A percentile compares a stretch with the other conserved stretches of the same genome.
These are phyloP conservation scores for Sarcophaga carnaria DNA, from an alignment of 2,888 invertebrate genomes.

Conservation along the genomic window DNA sequence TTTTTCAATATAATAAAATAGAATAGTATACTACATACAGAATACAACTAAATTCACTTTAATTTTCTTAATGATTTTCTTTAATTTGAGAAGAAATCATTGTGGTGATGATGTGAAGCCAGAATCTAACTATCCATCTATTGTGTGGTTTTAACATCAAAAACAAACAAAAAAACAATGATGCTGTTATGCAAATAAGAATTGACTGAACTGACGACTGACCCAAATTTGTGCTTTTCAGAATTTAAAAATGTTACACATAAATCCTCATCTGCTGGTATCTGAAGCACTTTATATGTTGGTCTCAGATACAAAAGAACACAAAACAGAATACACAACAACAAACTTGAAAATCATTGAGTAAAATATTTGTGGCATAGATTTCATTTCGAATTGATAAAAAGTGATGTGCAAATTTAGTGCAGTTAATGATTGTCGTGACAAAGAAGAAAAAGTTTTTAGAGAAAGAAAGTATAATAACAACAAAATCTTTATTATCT, in stretches of 20 bases:
- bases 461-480: too few relatives aligned
- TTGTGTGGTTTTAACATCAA: not conserved
- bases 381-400: conserved; percentile 47
- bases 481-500: too few relatives aligned
- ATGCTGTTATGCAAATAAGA: not conserved
- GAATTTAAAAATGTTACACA: not conserved
- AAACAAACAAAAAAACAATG: not conserved
- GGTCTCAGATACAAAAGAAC: not conserved
- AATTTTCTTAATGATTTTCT: not conserved
- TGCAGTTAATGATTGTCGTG: conserved; percentile 44
- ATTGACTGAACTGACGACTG: not conserved
- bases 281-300: not conserved
- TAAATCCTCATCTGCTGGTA: not conserved
- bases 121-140: not conserved
- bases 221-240: not conserved
- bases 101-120: not conserved
- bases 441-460: conserved; percentile 2
- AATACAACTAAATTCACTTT: not conserved
- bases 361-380: conserved; percentile 56
- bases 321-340: not conserved
- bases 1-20: too few relatives aligned
- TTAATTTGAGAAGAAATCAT: not conserved
- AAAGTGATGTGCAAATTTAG: conserved; percentile 44
- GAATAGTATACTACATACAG: not conserved
- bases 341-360: conserved; percentile 28